Percentiles rank a stretch among this genome's conserved stretches.
Evolutionary conservation across 2,888 invertebrate genomes (phyloP).

Genomic region (Drosophila tanythrix): DNA sequence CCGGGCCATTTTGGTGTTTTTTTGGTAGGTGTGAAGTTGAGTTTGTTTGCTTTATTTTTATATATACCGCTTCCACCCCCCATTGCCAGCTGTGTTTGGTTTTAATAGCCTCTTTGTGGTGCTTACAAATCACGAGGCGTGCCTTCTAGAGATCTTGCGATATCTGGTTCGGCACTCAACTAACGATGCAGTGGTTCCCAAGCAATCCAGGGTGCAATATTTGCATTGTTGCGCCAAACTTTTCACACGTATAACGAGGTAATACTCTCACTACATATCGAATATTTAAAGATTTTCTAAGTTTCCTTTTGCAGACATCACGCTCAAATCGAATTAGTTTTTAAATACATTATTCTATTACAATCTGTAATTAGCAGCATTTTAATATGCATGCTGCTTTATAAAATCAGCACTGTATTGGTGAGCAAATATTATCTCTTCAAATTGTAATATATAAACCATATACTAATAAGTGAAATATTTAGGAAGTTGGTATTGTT

Average conservation of each 20-base stretch:
- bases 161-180: conserved; percentile 70
- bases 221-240: conserved; percentile 68
- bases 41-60: neutral
- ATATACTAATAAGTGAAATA: neutral
- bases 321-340: conserved; percentile 58
- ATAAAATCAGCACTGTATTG: conserved; percentile 70
- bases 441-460: too few relatives aligned
- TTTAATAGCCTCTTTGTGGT: conserved; percentile 77
- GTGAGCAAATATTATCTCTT: conserved; percentile 35
- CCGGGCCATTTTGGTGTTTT: conserved; percentile 67
- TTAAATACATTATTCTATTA: conserved; percentile 70
- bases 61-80: neutral
- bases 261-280: neutral
- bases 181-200: conserved; percentile 56
- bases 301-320: conserved; percentile 50
- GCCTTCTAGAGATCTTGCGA: conserved; percentile 68
- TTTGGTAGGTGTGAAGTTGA: conserved; percentile 37
- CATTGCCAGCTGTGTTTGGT: conserved; percentile 61
- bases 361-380: conserved; percentile 70
- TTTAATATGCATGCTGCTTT: conserved; percentile 75
- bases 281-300: neutral
- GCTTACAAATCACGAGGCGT: conserved; percentile 65
- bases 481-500: conserved; percentile 62
- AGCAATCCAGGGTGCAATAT: conserved; percentile 52
- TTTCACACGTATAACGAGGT: conserved; percentile 69